Evolutionary conservation across 2,113 vertebrate genomes (phyloP).

Genomic region (Bubo bubo): DNA sequence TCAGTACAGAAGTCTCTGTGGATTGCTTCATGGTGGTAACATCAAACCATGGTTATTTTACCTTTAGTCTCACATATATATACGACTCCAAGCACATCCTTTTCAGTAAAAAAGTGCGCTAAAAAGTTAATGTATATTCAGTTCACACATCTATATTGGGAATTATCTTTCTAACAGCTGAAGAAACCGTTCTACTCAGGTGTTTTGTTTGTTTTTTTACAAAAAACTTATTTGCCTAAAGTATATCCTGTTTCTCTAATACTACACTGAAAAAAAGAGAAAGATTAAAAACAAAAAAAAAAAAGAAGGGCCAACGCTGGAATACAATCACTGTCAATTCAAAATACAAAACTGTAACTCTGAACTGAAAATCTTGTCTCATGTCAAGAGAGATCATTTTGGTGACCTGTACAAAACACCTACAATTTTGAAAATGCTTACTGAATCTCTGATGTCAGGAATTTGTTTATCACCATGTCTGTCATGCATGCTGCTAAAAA

Average conservation of each 20-base stretch:
- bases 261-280: not conserved
- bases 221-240: not conserved
- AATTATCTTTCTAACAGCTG: not conserved
- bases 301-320: accelerated
- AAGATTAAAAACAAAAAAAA: not conserved
- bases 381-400: not conserved
- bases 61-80: not conserved
- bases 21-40: not conserved
- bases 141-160: not conserved
- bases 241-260: not conserved
- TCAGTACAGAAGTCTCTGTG: not conserved
- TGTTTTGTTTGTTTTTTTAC: not conserved
- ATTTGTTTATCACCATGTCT: not conserved
- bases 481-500: not conserved
- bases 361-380: not conserved
- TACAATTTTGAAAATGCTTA: not conserved
- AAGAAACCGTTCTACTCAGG: not conserved
- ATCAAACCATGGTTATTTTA: not conserved
- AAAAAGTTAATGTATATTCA: not conserved
- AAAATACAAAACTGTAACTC: not conserved
- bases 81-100: not conserved
- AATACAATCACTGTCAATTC: not conserved
- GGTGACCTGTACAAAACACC: not conserved
- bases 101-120: not conserved
- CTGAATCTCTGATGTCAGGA: not conserved